Conservation (phyloP, 2,797 vertebrate genomes). For the Eremophila alpestris region DNA sequence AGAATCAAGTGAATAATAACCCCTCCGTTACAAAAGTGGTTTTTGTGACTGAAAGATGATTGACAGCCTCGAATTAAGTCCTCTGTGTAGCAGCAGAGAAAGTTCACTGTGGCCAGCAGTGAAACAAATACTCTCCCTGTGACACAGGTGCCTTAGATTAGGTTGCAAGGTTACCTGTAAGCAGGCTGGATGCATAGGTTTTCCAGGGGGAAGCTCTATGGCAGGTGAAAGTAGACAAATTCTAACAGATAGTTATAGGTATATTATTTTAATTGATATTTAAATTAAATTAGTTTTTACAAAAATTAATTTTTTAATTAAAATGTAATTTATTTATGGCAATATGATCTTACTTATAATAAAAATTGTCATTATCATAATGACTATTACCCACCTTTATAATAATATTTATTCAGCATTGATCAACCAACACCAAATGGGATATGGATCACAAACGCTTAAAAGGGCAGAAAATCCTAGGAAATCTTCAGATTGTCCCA, state of each 20-base stretch:
- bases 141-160: neutral
- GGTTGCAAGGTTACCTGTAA: neutral
- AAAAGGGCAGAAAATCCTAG: neutral
- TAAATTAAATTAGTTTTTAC: neutral
- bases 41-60: neutral
- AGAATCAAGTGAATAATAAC: slow-evolving; percentile 25
- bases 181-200: neutral
- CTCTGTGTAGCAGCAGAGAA: neutral
- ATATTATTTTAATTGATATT: neutral
- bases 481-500: neutral
- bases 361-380: neutral
- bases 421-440: neutral
- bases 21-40: neutral
- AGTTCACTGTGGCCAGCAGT: neutral
- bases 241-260: neutral
- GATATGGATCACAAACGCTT: fast-evolving
- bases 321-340: neutral
- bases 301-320: neutral
- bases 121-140: neutral
- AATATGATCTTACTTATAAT: neutral
- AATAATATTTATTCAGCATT: neutral
- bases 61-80: slow-evolving; percentile 3
- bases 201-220: neutral
- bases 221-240: neutral
- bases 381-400: neutral